Evolutionary conservation across 2,113 vertebrate genomes (phyloP).

Genomic region (Synodontis membranacea): DNA sequence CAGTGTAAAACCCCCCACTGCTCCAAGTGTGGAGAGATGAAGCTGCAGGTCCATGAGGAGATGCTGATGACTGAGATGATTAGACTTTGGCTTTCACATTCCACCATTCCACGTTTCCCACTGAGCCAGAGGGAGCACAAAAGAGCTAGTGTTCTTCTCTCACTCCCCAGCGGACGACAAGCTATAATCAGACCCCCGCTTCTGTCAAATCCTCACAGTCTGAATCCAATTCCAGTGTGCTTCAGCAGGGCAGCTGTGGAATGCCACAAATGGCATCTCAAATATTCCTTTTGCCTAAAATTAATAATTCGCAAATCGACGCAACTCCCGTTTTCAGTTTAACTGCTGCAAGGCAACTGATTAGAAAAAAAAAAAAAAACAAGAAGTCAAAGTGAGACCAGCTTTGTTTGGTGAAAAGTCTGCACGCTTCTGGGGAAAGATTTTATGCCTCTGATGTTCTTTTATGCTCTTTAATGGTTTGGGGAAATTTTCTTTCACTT

Average conservation of each 20-base stretch:
- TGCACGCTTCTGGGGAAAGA: neutral
- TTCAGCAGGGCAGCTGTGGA: constrained; percentile 35
- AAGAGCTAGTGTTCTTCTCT: constrained; percentile 37
- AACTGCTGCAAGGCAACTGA: neutral
- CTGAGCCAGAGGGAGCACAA: constrained; percentile 41
- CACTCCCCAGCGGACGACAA: constrained; percentile 22
- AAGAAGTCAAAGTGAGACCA: neutral
- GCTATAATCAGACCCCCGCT: constrained; percentile 39
- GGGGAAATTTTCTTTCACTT: neutral
- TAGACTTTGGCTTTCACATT: constrained; percentile 32
- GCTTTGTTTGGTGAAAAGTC: constrained; percentile 9
- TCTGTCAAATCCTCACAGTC: constrained; percentile 40
- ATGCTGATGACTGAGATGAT: constrained; percentile 40
- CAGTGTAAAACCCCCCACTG: neutral
- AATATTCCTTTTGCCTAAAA: constrained; percentile 20
- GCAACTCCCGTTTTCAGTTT: neutral
- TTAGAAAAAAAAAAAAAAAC: neutral
- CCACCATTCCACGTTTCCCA: constrained; percentile 45
- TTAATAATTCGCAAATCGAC: neutral
- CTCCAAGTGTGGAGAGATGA: constrained; percentile 22
- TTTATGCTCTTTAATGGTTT: neutral
- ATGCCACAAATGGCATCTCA: constrained; percentile 42
- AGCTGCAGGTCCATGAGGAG: constrained; percentile 16
- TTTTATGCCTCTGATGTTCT: neutral
- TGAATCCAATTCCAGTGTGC: constrained; percentile 19